Conservation (phyloP, 2,888 invertebrate genomes). For the Drosophila diplacantha region DNA sequence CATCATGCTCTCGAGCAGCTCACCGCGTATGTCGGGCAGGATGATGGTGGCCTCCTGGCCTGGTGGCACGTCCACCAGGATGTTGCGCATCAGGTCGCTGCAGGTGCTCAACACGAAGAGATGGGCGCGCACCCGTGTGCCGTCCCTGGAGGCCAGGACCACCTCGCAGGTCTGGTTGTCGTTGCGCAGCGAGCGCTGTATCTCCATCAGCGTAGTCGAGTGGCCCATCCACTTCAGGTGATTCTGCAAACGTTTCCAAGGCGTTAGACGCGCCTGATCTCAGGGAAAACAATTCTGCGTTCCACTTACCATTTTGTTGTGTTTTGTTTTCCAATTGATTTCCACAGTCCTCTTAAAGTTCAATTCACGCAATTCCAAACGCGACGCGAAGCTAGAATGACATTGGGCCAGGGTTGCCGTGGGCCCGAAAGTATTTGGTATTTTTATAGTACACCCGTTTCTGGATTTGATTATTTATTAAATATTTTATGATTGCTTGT, state of each 20-base stretch:
- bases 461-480: not conserved
- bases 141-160: conserved; percentile 71
- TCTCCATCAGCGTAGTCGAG: conserved; percentile 75
- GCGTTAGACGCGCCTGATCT: not conserved
- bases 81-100: conserved; percentile 74
- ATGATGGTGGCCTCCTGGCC: conserved; percentile 75
- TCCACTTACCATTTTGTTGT: conserved; percentile 67
- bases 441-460: not conserved
- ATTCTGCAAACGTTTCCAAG: conserved; percentile 54
- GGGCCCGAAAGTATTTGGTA: not conserved
- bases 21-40: conserved; percentile 75
- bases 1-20: conserved; percentile 74
- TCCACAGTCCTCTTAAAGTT: conserved; percentile 40
- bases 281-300: conserved; percentile 26
- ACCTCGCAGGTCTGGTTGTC: conserved; percentile 75
- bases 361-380: conserved; percentile 57
- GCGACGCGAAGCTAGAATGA: conserved; percentile 27
- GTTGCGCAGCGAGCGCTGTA: conserved; percentile 72
- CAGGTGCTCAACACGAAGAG: conserved; percentile 76
- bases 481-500: not conserved
- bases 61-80: conserved; percentile 71
- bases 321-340: conserved; percentile 63
- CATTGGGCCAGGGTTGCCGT: conserved; percentile 4
- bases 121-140: conserved; percentile 74
- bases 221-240: conserved; percentile 78